Conservation (phyloP, 2,888 invertebrate species). For the Calameuta pallipes region DNA sequence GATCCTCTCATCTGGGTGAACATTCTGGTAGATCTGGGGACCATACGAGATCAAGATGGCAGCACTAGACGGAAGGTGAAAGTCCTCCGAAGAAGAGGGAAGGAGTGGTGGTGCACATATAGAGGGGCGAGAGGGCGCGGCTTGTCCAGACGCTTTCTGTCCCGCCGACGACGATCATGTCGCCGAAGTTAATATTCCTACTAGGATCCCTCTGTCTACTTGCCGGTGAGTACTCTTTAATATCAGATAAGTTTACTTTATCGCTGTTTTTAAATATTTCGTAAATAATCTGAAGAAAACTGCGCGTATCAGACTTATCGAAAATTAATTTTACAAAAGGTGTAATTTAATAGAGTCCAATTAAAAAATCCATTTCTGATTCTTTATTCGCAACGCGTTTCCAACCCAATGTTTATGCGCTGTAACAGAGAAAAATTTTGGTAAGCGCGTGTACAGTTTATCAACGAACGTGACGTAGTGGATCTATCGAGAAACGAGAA, state of each 20-base stretch:
- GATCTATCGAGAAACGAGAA: neutral
- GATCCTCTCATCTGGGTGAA: neutral
- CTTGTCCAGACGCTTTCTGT: constrained; percentile 65
- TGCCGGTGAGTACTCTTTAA: constrained; percentile 54
- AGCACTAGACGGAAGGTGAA: constrained; percentile 62
- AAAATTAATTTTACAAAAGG: neutral
- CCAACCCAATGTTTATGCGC: neutral
- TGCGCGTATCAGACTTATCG: neutral
- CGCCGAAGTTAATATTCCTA: constrained; percentile 58
- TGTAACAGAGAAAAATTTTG: neutral
- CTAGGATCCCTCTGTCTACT: constrained; percentile 58
- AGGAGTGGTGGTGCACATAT: constrained; percentile 64
- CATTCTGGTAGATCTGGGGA: constrained; percentile 15
- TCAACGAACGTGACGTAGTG: neutral
- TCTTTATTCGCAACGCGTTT: neutral
- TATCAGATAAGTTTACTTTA: neutral
- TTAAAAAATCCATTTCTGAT: neutral
- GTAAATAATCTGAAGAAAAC: neutral
- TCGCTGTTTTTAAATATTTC: neutral
- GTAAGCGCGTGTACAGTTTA: neutral
- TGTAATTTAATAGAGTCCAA: neutral
- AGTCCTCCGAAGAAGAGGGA: constrained; percentile 52
- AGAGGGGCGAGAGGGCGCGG: constrained; percentile 67
- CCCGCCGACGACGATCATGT: constrained; percentile 60
- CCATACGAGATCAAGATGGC: constrained; percentile 43